Conservation (phyloP, 2,113 vertebrate genomes). For the Gobiocypris rarus region DNA sequence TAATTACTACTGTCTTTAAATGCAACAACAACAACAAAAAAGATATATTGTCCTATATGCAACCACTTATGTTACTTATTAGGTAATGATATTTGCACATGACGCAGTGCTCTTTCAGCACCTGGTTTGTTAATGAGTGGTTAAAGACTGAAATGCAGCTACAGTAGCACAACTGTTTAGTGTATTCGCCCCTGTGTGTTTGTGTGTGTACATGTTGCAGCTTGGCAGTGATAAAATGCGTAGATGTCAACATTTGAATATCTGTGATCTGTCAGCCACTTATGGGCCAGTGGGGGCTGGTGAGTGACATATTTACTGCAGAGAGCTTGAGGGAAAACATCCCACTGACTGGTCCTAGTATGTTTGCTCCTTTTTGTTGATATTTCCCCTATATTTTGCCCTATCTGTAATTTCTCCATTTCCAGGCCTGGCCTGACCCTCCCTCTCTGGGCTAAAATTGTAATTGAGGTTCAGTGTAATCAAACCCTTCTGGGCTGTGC, state of each 20-base stretch:
- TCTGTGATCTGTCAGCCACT: conserved; percentile 24
- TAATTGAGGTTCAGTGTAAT: conserved; percentile 55
- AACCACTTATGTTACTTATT: too few relatives aligned
- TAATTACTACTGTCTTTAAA: too few relatives aligned
- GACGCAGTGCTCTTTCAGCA: background rate
- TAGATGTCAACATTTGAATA: conserved; percentile 32
- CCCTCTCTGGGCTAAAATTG: conserved; percentile 31
- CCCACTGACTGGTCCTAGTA: background rate
- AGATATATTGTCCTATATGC: too few relatives aligned
- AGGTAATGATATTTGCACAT: too few relatives aligned
- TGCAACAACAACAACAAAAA: too few relatives aligned
- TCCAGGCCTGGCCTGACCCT: background rate
- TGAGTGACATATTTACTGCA: conserved; percentile 11
- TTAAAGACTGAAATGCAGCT: background rate
- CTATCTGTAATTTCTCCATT: background rate
- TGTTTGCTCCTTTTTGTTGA: background rate
- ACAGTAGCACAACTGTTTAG: background rate
- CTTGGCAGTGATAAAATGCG: conserved; percentile 28
- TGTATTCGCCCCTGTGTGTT: background rate
- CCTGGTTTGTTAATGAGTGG: background rate
- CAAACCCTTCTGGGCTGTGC: conserved; percentile 41
- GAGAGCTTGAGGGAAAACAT: background rate
- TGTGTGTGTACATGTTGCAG: conserved; percentile 6
- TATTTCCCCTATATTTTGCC: background rate
- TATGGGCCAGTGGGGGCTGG: background rate